phyloP scores from a whole-genome alignment of 2,888 invertebrate genomes.

The Cataglyphis livida region DNA sequence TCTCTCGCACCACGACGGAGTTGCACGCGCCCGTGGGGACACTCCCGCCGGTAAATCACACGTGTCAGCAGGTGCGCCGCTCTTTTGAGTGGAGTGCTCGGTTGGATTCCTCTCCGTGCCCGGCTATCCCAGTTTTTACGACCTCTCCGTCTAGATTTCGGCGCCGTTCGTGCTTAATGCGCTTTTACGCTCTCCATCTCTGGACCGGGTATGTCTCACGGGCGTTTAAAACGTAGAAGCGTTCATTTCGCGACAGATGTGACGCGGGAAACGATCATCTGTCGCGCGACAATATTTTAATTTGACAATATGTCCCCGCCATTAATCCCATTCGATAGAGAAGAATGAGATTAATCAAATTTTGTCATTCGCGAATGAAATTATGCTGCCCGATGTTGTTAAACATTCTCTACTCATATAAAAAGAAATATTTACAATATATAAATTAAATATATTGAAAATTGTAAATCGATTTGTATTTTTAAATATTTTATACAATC shows the following conservation, averaged over 20 bases:
- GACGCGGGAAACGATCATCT: no score
- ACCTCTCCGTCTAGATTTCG: constrained; percentile 53
- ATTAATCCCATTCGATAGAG: not conserved
- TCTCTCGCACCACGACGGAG: not conserved
- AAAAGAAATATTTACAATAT: not conserved
- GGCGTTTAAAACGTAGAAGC: constrained; percentile 46
- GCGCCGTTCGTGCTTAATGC: constrained; percentile 61
- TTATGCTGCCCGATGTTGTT: not conserved
- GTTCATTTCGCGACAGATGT: constrained; percentile 47
- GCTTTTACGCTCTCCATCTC: constrained; percentile 61
- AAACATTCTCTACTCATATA: not conserved
- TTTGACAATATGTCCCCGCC: not conserved
- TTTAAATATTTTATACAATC: no score
- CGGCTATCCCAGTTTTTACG: constrained; percentile 62
- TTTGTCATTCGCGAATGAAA: not conserved
- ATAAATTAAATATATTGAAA: not conserved
- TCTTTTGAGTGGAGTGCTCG: constrained; percentile 50
- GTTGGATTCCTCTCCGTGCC: constrained; percentile 14
- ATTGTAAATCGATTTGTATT: not conserved
- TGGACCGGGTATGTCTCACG: constrained; percentile 49
- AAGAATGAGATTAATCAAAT: not conserved
- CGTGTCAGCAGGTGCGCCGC: constrained; percentile 51
- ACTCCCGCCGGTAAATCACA: constrained; percentile 63
- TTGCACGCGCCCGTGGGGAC: constrained; percentile 44
- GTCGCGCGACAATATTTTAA: constrained; percentile 31